phyloP scores from a whole-genome alignment of 2,113 vertebrate species.

The Micromys minutus region DNA sequence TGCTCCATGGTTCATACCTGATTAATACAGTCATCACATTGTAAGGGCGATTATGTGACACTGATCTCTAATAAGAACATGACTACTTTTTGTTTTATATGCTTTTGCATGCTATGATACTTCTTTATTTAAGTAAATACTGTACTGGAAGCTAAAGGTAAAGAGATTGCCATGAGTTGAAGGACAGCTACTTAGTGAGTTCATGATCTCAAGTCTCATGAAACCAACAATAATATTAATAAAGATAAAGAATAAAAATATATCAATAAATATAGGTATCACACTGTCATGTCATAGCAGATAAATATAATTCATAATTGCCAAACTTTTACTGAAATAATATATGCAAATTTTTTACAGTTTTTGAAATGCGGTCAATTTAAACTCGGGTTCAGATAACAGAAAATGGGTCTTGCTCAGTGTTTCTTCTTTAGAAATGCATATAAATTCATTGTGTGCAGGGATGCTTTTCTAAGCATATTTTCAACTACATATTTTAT shows the following conservation, averaged over 20 bases:
- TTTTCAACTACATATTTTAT: background rate
- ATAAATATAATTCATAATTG: background rate
- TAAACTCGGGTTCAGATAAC: background rate
- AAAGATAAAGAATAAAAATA: no score
- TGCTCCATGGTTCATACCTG: background rate
- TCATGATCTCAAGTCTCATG: background rate
- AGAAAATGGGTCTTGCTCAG: background rate
- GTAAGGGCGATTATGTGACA: background rate
- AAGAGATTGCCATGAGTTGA: background rate
- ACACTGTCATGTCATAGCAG: background rate
- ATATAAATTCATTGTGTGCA: background rate
- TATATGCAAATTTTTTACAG: background rate
- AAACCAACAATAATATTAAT: background rate
- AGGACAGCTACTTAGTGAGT: background rate
- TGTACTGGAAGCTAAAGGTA: background rate
- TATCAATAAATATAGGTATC: background rate
- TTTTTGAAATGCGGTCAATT: background rate
- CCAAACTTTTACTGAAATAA: background rate
- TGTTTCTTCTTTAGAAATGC: background rate
- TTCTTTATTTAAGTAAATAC: conserved; percentile 11
- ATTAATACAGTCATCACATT: background rate
- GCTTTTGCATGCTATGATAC: background rate
- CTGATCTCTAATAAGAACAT: background rate
- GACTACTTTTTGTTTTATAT: background rate
- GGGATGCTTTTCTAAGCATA: background rate